Base-by-base conservation (phyloP, 2,888 invertebrate genomes). In the Entomobrya multifasciata region DNA sequence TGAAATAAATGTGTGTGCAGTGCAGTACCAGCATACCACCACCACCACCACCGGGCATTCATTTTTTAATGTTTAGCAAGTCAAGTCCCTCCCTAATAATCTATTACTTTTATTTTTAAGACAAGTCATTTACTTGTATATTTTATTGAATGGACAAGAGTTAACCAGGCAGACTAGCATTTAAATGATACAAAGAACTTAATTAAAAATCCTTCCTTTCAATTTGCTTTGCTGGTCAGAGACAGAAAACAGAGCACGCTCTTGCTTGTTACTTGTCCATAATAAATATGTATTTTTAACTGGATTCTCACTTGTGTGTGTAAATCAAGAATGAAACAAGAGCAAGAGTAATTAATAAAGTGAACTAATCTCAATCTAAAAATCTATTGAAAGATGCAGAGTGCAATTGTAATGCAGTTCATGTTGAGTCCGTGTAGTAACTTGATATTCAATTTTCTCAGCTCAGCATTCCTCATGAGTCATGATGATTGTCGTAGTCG, bases 161-260 rank as follows among this genome's bases (percentile, higher is more conserved):
- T n/a, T n/a, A n/a, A n/a, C n/a, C n/a, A n/a, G n/a, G n/a, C n/a
- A n/a, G n/a, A n/a, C n/a, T n/a, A n/a, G n/a, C n/a, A n/a, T n/a
- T n/a, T n/a, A n/a, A 27, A 72, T 25, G 49, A n/a, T n/a, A 49
- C 20, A 60, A 74, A 47, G 60, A 74, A 82, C 82, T 74, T 82
- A 82, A 82, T 82, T 82, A 82, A 82, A 82, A 77, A 77, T 62
- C 60, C 82, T 70, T 57, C 70, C 65, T 79, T 62, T 60, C 47
- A 72, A 72, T 79, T 65, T 65, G 49, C n/a, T n/a, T n/a, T n/a
- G n/a, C n/a, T n/a, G n/a, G n/a, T n/a, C n/a, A n/a, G n/a, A n/a
- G n/a, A n/a, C n/a, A n/a, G n/a, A n/a, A n/a, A n/a, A n/a, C n/a
- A n/a, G n/a, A n/a, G n/a, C n/a, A n/a, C n/a, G n/a, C n/a, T n/a